phyloP scores from a whole-genome alignment of 1,140 invertebrate genomes.

The Melanaphis sacchari region DNA sequence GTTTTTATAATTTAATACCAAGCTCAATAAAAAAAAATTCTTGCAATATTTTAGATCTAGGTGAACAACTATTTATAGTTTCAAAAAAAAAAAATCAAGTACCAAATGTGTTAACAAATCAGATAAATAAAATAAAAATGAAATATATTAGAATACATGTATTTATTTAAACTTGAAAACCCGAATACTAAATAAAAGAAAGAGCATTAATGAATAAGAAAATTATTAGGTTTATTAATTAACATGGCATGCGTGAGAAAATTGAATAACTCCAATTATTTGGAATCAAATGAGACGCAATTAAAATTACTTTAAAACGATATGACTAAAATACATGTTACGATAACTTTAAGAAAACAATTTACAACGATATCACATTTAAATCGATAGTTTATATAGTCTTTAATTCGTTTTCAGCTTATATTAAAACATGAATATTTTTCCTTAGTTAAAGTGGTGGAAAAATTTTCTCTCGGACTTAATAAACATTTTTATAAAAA shows the following conservation, averaged over 20 bases:
- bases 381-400: not conserved
- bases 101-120: not conserved
- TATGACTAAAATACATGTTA: not conserved
- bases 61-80: not conserved
- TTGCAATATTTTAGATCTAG: not conserved
- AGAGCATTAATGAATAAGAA: not conserved
- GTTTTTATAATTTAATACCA: not conserved
- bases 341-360: not conserved
- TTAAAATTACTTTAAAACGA: not conserved
- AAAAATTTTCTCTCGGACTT: not conserved
- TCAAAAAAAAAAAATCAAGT: not conserved
- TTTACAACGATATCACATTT: not conserved
- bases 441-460: not conserved
- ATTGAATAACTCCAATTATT: slow-evolving; percentile 11
- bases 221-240: not conserved
- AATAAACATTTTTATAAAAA: not conserved
- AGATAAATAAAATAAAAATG: not conserved
- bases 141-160: not conserved
- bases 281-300: not conserved
- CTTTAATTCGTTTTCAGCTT: slow-evolving; percentile 3
- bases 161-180: not conserved
- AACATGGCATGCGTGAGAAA: not conserved
- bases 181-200: not conserved
- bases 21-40: not conserved
- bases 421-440: slow-evolving; percentile 18